These are phyloP conservation scores for Cloeon dipterum DNA, from an alignment of 2,888 invertebrate genomes.

Conservation along the genomic window DNA sequence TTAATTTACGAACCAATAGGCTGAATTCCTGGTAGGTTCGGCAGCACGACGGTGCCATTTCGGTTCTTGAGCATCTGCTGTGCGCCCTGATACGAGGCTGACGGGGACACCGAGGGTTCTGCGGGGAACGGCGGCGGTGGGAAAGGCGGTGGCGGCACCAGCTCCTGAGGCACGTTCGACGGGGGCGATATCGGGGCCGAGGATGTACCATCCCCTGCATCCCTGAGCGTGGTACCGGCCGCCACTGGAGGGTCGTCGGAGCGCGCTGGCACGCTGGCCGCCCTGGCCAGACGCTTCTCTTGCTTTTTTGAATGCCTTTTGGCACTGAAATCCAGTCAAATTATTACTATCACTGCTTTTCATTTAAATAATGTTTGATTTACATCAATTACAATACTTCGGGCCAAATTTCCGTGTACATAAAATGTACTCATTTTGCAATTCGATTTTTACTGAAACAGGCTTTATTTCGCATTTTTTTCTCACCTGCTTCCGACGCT, in stretches of 20 bases:
- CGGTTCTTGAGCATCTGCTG: slow-evolving; percentile 14
- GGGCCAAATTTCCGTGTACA: too few relatives aligned
- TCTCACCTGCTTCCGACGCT: neutral
- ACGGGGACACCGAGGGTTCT: slow-evolving; percentile 18
- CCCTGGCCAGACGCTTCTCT: slow-evolving; percentile 34
- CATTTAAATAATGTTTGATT: too few relatives aligned
- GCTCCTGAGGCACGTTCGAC: neutral
- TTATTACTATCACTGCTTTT: too few relatives aligned
- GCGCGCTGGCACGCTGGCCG: slow-evolving; percentile 42
- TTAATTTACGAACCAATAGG: slow-evolving; percentile 49
- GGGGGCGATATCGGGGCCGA: neutral
- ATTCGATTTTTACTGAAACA: too few relatives aligned
- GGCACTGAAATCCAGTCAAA: neutral
- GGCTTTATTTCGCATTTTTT: too few relatives aligned
- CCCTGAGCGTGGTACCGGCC: slow-evolving; percentile 30
- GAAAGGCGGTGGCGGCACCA: neutral
- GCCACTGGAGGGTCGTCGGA: slow-evolving; percentile 28
- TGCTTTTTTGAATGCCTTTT: slow-evolving; percentile 1
- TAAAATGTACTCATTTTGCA: too few relatives aligned
- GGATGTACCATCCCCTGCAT: slow-evolving; percentile 3
- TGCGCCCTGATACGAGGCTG: slow-evolving; percentile 3
- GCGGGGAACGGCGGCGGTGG: slow-evolving; percentile 3
- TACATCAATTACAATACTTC: too few relatives aligned
- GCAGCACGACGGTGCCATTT: slow-evolving; percentile 33
- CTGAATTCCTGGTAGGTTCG: slow-evolving; percentile 46